Evolutionary conservation across 2,797 vertebrate genomes (phyloP).

Genomic region (Lithobates pipiens): DNA sequence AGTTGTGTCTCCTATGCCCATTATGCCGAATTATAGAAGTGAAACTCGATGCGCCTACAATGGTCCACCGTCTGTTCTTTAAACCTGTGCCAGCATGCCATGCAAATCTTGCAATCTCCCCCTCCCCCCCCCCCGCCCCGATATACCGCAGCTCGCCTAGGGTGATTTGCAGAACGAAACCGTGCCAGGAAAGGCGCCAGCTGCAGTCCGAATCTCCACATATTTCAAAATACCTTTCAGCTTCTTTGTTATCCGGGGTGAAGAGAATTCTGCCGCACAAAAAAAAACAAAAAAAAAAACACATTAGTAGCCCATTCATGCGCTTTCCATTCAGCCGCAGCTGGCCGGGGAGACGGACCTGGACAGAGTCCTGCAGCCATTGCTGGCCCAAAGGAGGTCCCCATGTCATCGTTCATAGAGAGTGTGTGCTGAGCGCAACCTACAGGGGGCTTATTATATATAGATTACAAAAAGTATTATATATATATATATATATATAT

Average conservation of each 20-base stretch:
- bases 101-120: too few relatives aligned
- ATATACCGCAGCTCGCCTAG: neutral
- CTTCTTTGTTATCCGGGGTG: slow-evolving; percentile 3
- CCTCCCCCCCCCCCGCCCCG: too few relatives aligned
- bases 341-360: neutral
- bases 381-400: neutral
- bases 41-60: too few relatives aligned
- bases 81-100: too few relatives aligned
- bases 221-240: slow-evolving; percentile 33
- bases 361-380: neutral
- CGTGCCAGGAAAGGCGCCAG: slow-evolving; percentile 16
- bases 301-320: slow-evolving; percentile 39
- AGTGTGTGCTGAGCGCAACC: too few relatives aligned
- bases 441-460: too few relatives aligned
- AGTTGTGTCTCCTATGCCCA: too few relatives aligned
- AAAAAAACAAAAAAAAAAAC: neutral
- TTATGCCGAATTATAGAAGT: too few relatives aligned
- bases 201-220: neutral
- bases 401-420: too few relatives aligned
- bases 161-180: neutral
- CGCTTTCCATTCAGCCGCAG: slow-evolving; percentile 15
- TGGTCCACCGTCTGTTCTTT: too few relatives aligned
- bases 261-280: neutral
- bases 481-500: too few relatives aligned
- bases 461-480: too few relatives aligned